Conservation (phyloP, 2,113 vertebrate genomes). For the Fregata magnificens region DNA sequence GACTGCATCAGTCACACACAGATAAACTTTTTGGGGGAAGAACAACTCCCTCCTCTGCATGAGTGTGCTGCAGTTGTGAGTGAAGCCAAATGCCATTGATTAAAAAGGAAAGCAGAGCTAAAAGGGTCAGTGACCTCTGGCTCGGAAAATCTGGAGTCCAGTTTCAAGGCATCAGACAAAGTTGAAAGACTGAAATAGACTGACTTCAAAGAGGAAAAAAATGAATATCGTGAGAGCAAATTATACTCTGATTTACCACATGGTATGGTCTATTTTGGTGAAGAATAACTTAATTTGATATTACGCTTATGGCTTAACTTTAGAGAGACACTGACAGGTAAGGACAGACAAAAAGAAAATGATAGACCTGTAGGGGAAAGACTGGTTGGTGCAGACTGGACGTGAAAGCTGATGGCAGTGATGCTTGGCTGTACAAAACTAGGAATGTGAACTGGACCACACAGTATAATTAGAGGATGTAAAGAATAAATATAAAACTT, state of each 20-base stretch:
- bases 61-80: not conserved
- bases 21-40: not conserved
- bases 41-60: not conserved
- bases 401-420: not conserved
- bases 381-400: not conserved
- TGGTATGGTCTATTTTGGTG: not conserved
- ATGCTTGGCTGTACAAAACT: not conserved
- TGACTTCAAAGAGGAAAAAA: not conserved
- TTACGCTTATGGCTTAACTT: not conserved
- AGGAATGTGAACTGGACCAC: not conserved
- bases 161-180: constrained; percentile 1
- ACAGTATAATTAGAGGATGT: not conserved
- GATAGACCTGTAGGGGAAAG: not conserved
- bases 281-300: not conserved
- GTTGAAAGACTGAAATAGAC: not conserved
- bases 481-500: not conserved
- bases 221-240: not conserved
- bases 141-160: not conserved
- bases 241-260: not conserved
- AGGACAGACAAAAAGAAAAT: not conserved
- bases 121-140: not conserved
- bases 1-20: not conserved
- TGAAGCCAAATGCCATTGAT: not conserved
- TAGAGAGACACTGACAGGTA: not conserved
- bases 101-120: not conserved